Percentiles rank a stretch among this genome's conserved stretches.
phyloP scores from a whole-genome alignment of 1,140 invertebrate species.

The Cydia pomonella region DNA sequence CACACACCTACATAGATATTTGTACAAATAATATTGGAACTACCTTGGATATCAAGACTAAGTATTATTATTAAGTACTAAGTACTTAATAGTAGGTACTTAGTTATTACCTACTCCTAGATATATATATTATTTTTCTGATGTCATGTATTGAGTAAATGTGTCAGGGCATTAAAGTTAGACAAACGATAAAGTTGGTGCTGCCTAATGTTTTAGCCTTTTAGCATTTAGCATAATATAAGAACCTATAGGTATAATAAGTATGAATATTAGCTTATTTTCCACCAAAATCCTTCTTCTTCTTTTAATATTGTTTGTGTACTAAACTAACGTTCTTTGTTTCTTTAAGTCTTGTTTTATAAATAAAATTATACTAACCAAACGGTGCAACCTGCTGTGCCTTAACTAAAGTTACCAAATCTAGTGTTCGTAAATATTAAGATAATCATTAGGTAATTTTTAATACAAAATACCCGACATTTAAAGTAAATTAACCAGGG shows the following conservation, averaged over 20 bases:
- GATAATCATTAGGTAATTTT: conserved; percentile 2
- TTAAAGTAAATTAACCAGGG: no score
- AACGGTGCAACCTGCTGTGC: neutral
- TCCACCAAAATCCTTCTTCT: neutral
- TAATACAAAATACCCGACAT: neutral
- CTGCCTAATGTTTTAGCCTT: conserved; percentile 42
- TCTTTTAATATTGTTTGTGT: neutral
- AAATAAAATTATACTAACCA: neutral
- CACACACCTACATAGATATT: neutral
- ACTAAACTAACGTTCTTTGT: neutral
- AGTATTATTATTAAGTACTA: neutral
- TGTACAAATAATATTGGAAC: neutral
- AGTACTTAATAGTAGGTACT: neutral
- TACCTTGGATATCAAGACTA: neutral
- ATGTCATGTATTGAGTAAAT: neutral
- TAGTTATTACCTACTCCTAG: neutral
- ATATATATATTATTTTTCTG: neutral
- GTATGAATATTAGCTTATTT: neutral
- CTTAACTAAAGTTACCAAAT: conserved; percentile 61
- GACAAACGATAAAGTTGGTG: conserved; percentile 67
- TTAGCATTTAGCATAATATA: neutral
- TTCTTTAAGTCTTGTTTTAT: neutral
- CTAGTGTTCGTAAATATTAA: conserved; percentile 48
- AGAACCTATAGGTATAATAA: neutral
- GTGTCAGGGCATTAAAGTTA: conserved; percentile 39